Percentiles rank a stretch among this genome's conserved stretches.
These are phyloP conservation scores for Sphaeramia orbicularis DNA, from an alignment of 2,797 vertebrate genomes.

Conservation along the genomic window DNA sequence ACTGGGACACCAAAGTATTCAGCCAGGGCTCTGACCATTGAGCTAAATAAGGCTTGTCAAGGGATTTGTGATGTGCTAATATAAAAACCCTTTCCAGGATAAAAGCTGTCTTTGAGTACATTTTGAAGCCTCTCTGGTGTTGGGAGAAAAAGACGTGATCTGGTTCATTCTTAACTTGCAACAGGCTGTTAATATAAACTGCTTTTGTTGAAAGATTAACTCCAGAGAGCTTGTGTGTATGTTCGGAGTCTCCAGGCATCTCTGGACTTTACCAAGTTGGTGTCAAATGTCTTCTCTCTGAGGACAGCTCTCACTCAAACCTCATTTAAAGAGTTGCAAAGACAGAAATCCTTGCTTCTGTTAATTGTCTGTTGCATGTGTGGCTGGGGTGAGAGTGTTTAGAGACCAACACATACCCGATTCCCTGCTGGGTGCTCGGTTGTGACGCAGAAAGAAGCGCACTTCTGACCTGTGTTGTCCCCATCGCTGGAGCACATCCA, in stretches of 20 bases:
- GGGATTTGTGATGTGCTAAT: slow-evolving; percentile 41
- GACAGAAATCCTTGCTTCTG: not conserved
- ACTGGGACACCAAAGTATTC: slow-evolving; percentile 27
- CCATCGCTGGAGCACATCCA: slow-evolving; percentile 93
- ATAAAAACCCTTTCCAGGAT: slow-evolving; percentile 33
- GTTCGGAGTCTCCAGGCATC: slow-evolving; percentile 38
- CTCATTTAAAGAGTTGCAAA: not conserved
- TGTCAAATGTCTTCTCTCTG: slow-evolving; percentile 46
- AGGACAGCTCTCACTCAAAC: not conserved
- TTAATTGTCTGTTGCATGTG: not conserved
- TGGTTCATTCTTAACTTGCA: slow-evolving; percentile 10
- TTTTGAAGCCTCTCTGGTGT: slow-evolving; percentile 21
- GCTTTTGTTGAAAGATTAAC: slow-evolving; percentile 7
- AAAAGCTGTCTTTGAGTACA: slow-evolving; percentile 7
- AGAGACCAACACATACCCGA: slow-evolving; percentile 79
- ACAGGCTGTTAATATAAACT: slow-evolving; percentile 18
- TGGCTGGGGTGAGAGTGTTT: not conserved
- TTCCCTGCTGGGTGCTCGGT: slow-evolving; percentile 86
- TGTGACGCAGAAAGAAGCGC: slow-evolving; percentile 95
- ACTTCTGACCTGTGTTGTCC: slow-evolving; percentile 92
- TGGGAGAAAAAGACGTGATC: slow-evolving; percentile 1
- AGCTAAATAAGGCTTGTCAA: slow-evolving; percentile 43
- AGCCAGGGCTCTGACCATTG: slow-evolving; percentile 11
- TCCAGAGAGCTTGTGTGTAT: not conserved
- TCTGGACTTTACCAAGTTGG: slow-evolving; percentile 35